phyloP scores from a whole-genome alignment of 2,113 vertebrate genomes.

The Lepisosteus osseus region DNA sequence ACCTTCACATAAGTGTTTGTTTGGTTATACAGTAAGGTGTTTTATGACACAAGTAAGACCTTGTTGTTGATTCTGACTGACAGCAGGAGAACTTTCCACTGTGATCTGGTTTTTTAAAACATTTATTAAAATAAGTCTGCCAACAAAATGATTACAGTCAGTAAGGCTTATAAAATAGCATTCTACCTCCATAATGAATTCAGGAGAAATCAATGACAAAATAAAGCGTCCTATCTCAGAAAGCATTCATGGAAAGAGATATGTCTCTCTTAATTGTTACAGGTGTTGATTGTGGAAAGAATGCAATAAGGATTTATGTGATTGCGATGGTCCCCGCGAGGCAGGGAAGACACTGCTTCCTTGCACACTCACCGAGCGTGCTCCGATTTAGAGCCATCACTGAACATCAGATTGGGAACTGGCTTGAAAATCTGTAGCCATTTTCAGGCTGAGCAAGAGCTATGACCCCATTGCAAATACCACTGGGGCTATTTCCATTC shows the following conservation, averaged over 20 bases:
- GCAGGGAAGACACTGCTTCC: background rate
- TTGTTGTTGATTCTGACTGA: too few relatives aligned
- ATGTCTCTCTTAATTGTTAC: background rate
- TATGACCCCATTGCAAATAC: background rate
- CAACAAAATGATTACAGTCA: too few relatives aligned
- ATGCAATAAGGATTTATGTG: background rate
- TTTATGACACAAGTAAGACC: too few relatives aligned
- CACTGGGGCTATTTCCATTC: constrained; percentile 17
- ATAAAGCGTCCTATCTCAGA: background rate
- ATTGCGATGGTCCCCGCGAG: background rate
- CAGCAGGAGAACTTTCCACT: too few relatives aligned
- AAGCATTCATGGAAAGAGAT: background rate
- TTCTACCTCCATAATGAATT: too few relatives aligned
- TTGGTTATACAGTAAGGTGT: too few relatives aligned
- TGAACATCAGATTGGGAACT: background rate
- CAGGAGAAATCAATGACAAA: background rate
- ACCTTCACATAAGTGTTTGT: too few relatives aligned
- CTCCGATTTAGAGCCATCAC: background rate
- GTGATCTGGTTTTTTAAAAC: too few relatives aligned
- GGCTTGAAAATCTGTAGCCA: background rate
- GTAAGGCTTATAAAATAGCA: too few relatives aligned
- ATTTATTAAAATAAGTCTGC: too few relatives aligned
- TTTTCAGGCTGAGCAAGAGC: background rate
- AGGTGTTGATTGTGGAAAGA: background rate
- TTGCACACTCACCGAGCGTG: background rate